A percentile compares a stretch with the other conserved stretches of the same genome.
Evolutionary conservation across 2,113 vertebrate species (phyloP).

Genomic region (Ammodramus savannarum): DNA sequence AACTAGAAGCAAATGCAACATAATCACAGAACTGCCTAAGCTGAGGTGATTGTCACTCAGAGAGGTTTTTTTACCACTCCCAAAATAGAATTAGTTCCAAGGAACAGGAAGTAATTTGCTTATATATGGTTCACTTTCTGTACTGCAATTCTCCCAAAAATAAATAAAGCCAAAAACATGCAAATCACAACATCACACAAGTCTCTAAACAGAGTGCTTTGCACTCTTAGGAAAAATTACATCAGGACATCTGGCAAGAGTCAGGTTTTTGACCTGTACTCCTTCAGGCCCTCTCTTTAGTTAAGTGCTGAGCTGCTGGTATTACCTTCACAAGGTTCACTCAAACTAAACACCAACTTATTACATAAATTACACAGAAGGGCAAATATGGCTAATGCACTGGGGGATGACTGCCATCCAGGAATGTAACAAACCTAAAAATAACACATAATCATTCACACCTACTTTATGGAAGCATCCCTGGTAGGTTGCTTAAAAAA

Average conservation of each 20-base stretch:
- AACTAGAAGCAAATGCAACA: neutral
- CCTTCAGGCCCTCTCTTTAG: neutral
- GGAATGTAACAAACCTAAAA: neutral
- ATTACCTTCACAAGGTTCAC: neutral
- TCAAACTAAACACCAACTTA: neutral
- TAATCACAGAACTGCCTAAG: neutral
- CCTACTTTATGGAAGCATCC: neutral
- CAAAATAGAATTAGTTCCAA: neutral
- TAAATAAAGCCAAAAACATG: neutral
- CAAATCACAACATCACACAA: neutral
- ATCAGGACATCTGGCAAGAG: neutral
- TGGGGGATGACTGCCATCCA: neutral
- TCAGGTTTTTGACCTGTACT: neutral
- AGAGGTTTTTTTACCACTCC: neutral
- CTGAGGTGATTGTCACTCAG: neutral
- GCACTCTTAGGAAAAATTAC: neutral
- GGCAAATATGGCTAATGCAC: neutral
- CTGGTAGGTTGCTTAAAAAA: neutral
- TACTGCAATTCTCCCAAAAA: neutral
- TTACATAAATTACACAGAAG: neutral
- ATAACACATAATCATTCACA: neutral
- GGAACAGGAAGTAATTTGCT: neutral
- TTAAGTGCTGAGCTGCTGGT: neutral
- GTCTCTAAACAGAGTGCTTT: neutral
- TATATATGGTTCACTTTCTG: neutral